Evolutionary conservation across 35 echinoderm and acorn worm species (phyloP), one percentile per base, ranked within the genome.

Genomic region (Apostichopus californicus): DNA sequence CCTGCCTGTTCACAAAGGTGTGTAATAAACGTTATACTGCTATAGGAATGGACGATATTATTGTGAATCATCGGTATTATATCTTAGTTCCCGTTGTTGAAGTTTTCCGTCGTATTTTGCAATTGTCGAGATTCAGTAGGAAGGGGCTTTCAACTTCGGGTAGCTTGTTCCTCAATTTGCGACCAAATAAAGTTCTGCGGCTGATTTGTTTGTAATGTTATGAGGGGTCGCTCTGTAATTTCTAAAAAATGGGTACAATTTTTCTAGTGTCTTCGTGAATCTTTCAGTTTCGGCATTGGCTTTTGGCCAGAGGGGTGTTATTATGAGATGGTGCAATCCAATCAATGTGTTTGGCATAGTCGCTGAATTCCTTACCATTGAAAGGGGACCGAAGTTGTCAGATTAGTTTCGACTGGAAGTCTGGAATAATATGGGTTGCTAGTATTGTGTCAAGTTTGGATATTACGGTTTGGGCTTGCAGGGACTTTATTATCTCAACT

Each of bases 261-360:
- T 95, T 59, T 98, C 90, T 18, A 95, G 77, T 17, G 79, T 92
- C 3, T 86, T 78, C 95, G 94, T 97, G 55, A 98, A 90, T 13
- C 92, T 90, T 78, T 98, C 92, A 10, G 93, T 94, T 92, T 95
- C 96, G n/a, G 88, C 92, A 81, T 95, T 98, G 9, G 94, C 96
- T 78, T 91, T 84, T 91, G 96, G 94, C 92, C 94, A 98, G 20
- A 88, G 63, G 6, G 94, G 94, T 15, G 92, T 3, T 46, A 46
- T 46, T 46, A 46, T 46, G 34, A 46, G 91, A 86, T 98, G 96
- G 57, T 90, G 28, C 73, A 95, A 97, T 56, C 93, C 94, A 61
- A 12, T 9, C 94, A 61, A 12, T 9, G 77, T 95, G 92, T 88
- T 95, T 79, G 18, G 90, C 56, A 24, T 9, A n/a, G 22, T 56